These are phyloP conservation scores for Corydoras sp. DNA, from an alignment of 2,113 vertebrate species.

Conservation along the genomic window DNA sequence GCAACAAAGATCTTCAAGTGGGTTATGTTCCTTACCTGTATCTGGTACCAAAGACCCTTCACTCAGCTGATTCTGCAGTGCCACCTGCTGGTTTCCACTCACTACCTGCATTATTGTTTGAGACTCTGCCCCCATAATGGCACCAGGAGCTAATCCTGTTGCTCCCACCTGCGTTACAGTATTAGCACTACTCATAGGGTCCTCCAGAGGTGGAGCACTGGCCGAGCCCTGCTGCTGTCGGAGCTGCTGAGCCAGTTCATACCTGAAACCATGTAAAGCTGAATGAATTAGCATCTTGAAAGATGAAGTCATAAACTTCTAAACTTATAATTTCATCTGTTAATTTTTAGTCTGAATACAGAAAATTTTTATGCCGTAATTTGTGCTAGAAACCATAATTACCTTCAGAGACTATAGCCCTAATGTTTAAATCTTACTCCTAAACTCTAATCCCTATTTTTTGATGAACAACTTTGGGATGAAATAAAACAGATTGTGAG, in stretches of 20 bases:
- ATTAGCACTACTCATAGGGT: conserved; percentile 2
- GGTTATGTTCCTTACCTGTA: conserved; percentile 67
- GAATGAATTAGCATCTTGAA: background rate
- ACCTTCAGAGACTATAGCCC: background rate
- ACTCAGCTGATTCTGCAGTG: conserved; percentile 68
- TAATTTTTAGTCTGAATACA: too few relatives aligned
- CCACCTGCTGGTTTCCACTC: conserved; percentile 71
- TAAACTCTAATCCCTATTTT: background rate
- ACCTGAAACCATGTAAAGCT: conserved; percentile 59
- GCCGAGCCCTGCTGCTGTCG: conserved; percentile 74
- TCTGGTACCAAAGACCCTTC: conserved; percentile 78
- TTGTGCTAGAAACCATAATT: too few relatives aligned
- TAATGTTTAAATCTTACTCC: background rate
- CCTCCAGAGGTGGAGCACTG: conserved; percentile 57
- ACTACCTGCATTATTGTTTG: conserved; percentile 79
- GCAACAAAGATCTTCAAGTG: too few relatives aligned
- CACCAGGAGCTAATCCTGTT: conserved; percentile 59
- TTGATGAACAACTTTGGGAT: too few relatives aligned
- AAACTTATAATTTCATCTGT: too few relatives aligned
- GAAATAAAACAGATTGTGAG: too few relatives aligned
- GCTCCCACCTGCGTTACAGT: conserved; percentile 66
- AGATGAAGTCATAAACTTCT: too few relatives aligned
- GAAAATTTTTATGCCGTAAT: background rate
- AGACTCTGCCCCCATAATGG: conserved; percentile 61
- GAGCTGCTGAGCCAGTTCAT: conserved; percentile 91